phyloP scores from a whole-genome alignment of 2,888 invertebrate genomes.

The Trissonchulus latispiculum region DNA sequence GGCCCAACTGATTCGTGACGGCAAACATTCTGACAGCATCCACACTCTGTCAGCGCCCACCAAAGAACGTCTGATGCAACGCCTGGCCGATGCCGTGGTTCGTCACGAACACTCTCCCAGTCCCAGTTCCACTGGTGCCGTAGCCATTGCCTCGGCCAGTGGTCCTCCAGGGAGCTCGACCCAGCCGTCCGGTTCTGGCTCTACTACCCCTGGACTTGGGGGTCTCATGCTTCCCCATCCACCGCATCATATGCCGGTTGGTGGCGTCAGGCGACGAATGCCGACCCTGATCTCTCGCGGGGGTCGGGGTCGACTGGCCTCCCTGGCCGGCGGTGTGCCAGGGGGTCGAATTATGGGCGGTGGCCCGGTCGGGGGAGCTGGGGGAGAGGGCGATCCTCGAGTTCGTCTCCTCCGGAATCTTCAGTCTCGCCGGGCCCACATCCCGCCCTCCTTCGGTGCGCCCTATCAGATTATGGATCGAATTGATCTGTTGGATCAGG shows the following conservation, averaged over 20 bases:
- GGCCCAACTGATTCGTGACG: conserved; percentile 16
- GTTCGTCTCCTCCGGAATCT: not conserved
- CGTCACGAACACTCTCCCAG: not conserved
- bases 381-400: not conserved
- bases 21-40: not conserved
- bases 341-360: too few relatives aligned
- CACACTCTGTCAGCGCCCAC: conserved; percentile 8
- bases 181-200: too few relatives aligned
- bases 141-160: too few relatives aligned
- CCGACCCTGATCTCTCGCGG: not conserved
- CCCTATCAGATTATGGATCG: not conserved
- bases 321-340: not conserved
- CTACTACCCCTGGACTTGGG: too few relatives aligned
- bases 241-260: too few relatives aligned
- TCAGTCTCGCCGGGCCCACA: not conserved
- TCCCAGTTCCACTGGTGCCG: too few relatives aligned
- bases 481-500: not conserved
- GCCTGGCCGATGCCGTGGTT: conserved; percentile 14
- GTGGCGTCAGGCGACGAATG: not conserved
- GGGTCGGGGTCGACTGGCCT: not conserved
- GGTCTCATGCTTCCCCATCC: too few relatives aligned
- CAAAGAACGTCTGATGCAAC: conserved; percentile 15
- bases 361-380: not conserved
- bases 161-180: too few relatives aligned
- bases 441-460: not conserved